These are phyloP conservation scores for Palythoa caribaeorum DNA, from an alignment of 92 coral and sea anemone genomes.

Conservation along the genomic window DNA sequence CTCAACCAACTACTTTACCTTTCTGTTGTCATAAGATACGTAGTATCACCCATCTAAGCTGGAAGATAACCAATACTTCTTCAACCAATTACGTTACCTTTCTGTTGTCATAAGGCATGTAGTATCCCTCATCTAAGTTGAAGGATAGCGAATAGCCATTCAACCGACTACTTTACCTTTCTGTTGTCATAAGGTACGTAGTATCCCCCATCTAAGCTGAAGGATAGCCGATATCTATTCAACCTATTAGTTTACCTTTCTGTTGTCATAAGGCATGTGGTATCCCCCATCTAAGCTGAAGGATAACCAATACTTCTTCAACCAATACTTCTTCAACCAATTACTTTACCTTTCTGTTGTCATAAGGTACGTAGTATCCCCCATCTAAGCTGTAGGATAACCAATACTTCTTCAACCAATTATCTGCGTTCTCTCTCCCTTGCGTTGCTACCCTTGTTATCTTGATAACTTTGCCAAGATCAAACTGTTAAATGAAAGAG, in stretches of 20 bases:
- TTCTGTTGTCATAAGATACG: too few relatives aligned
- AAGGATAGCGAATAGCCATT: too few relatives aligned
- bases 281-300: not conserved
- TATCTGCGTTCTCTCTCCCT: conserved; percentile 27
- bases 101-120: too few relatives aligned
- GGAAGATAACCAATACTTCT: too few relatives aligned
- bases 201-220: not conserved
- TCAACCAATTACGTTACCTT: too few relatives aligned
- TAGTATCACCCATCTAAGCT: too few relatives aligned
- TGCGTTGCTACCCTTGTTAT: conserved; percentile 37
- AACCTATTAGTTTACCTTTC: too few relatives aligned
- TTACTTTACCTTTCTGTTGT: conserved; percentile 24
- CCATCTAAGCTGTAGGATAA: conserved; percentile 2
- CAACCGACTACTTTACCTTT: too few relatives aligned
- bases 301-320: too few relatives aligned
- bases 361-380: not conserved
- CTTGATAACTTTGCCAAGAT: conserved; percentile 30
- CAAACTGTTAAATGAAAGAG: not conserved
- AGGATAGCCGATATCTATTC: too few relatives aligned
- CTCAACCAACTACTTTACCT: not conserved
- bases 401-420: conserved; percentile 26
- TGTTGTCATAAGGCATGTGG: not conserved
- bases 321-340: conserved; percentile 27
- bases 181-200: too few relatives aligned
- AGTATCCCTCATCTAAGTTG: too few relatives aligned